phyloP scores from a whole-genome alignment of 1,140 invertebrate species.

The Adoxophyes honmai region DNA sequence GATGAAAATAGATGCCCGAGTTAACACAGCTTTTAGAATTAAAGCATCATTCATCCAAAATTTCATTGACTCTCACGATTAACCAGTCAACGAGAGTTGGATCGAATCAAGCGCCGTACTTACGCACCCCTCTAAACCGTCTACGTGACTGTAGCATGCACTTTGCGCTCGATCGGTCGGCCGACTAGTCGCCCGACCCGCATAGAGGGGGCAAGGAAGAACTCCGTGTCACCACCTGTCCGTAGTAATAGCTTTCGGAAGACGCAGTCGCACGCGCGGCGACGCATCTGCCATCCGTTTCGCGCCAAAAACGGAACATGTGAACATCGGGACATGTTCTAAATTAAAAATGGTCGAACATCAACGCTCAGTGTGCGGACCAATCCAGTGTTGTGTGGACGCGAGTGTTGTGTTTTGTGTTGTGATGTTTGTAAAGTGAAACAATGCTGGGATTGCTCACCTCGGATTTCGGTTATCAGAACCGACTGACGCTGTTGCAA shows the following conservation, averaged over 20 bases:
- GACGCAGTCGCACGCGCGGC: conserved; percentile 50
- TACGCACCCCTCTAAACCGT: conserved; percentile 9
- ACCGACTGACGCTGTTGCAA: conserved; percentile 56
- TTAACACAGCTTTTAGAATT: no score
- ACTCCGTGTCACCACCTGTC: conserved; percentile 68
- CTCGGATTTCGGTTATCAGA: conserved; percentile 61
- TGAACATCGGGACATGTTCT: conserved; percentile 5
- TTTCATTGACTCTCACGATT: no score
- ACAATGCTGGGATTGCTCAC: conserved; percentile 65
- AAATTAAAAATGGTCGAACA: conserved; percentile 6
- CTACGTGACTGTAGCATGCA: conserved; percentile 8
- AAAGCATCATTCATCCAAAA: no score
- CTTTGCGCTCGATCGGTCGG: conserved; percentile 20
- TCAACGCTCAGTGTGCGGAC: background rate
- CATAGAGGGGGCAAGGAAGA: background rate
- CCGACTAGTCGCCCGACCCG: conserved; percentile 30
- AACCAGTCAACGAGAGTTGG: no score
- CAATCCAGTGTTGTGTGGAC: conserved; percentile 14
- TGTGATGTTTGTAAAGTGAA: conserved; percentile 26
- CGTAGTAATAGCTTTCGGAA: conserved; percentile 62
- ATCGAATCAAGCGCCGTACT: no score
- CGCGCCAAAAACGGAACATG: conserved; percentile 48
- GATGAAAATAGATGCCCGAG: no score
- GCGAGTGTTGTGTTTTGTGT: conserved; percentile 10
- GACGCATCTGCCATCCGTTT: conserved; percentile 59